Conservation (phyloP, 2,113 vertebrate genomes). For the Gopherus evgoodei region DNA sequence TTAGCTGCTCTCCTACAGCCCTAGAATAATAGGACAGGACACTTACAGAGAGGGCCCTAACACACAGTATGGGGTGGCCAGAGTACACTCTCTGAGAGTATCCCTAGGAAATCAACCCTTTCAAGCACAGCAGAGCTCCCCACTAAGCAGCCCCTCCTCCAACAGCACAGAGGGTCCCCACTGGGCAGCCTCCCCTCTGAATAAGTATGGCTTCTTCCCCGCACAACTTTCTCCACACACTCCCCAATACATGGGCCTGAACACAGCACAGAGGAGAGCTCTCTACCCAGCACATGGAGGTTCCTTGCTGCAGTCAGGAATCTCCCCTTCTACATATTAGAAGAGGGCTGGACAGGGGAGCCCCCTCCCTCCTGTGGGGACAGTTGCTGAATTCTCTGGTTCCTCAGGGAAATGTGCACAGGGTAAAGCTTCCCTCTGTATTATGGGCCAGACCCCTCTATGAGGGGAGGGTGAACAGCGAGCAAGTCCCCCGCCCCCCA, state of each 20-base stretch:
- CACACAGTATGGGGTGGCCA: neutral
- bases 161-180: neutral
- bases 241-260: neutral
- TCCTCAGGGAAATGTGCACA: too few species aligned
- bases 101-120: neutral
- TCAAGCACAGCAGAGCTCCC: neutral
- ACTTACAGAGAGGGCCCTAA: neutral
- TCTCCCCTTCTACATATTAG: neutral
- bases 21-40: neutral
- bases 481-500: too few species aligned
- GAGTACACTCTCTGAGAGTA: neutral
- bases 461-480: too few species aligned
- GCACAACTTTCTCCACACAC: too few species aligned
- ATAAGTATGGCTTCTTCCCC: too few species aligned
- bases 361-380: too few species aligned
- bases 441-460: neutral
- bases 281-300: neutral
- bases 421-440: neutral
- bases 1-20: neutral
- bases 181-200: neutral
- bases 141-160: neutral
- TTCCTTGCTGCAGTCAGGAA: neutral
- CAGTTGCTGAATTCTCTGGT: too few species aligned
- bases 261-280: neutral
- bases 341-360: neutral